Evolutionary conservation across 2,888 invertebrate species (phyloP), one percentile per base, ranked within the genome.

Genomic region (Pecten maximus): DNA sequence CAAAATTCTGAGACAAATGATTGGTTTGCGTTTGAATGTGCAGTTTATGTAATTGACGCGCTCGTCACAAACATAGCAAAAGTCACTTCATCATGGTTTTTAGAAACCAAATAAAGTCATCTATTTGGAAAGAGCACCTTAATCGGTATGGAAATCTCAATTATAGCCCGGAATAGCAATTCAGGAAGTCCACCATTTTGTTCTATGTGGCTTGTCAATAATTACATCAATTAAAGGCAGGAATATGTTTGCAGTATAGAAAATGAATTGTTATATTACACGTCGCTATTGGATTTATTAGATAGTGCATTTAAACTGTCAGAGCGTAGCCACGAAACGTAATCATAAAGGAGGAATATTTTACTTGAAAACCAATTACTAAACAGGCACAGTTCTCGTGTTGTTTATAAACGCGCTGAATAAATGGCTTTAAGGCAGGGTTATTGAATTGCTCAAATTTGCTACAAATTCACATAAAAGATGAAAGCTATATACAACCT

Each of bases 181-280:
- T 8, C 74, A 74, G 74, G 74, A 74, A 74, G 74, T 74, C 35
- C 74, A 35, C 35, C 74, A 74, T 74, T 74, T 74, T 74, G 74
- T 74, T 19, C 28, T 23, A 74, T 74, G 35, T 74, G 74, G 35
- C 74, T 74, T 74, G 74, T 74, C 74, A 74, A 74, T 74, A 28
- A 74, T 74, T 74, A 74, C 74, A 10, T 15, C 74, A 74, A 74
- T 74, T 74, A 74, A 74, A 74, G 28, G 8, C 28, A 28, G 28
- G 74, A 74, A 74, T 74, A 74, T 74, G 74, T 74, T 74, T 74
- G 74, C 74, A 35, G 74, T 35, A 74, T 74, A 74, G 74, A 74
- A 35, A 74, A 74, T 74, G 74, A 74, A 74, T 74, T 35, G 74
- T 74, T 74, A 28, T 74, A 74, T 35, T 74, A 28, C 74, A 74